These are phyloP conservation scores for Coilia nasus DNA, from an alignment of 2,797 vertebrate species.

Conservation along the genomic window DNA sequence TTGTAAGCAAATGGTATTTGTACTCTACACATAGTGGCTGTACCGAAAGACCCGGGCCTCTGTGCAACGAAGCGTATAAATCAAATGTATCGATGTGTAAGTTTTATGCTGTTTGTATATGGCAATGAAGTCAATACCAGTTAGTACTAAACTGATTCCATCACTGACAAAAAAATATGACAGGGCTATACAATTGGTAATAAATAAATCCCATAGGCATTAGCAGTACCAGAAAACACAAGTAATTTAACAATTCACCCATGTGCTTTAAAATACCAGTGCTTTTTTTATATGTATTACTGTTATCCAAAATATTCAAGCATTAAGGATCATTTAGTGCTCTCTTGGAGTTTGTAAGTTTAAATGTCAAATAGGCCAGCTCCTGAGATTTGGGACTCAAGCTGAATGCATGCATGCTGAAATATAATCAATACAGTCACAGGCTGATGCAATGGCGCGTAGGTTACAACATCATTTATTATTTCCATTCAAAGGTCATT, in stretches of 20 bases:
- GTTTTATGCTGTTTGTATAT: neutral
- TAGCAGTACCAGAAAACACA: neutral
- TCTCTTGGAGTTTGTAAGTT: neutral
- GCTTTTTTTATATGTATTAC: neutral
- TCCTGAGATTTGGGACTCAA: neutral
- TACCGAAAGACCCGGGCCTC: neutral
- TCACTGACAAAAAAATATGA: neutral
- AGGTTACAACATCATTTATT: neutral
- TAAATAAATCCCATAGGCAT: neutral
- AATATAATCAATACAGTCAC: neutral
- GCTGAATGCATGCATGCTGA: constrained; percentile 6
- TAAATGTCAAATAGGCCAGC: neutral
- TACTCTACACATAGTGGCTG: neutral
- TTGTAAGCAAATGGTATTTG: neutral
- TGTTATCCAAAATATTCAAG: neutral
- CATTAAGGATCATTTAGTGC: neutral
- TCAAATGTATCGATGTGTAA: neutral
- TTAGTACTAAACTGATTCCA: neutral
- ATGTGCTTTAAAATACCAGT: neutral
- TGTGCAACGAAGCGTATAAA: neutral
- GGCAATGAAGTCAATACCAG: neutral
- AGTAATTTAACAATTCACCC: neutral
- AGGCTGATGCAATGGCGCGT: neutral
- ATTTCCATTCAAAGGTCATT: constrained; percentile 20
- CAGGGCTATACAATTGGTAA: neutral